Conservation (phyloP, 2,113 vertebrate genomes). For the Thunnus thynnus region DNA sequence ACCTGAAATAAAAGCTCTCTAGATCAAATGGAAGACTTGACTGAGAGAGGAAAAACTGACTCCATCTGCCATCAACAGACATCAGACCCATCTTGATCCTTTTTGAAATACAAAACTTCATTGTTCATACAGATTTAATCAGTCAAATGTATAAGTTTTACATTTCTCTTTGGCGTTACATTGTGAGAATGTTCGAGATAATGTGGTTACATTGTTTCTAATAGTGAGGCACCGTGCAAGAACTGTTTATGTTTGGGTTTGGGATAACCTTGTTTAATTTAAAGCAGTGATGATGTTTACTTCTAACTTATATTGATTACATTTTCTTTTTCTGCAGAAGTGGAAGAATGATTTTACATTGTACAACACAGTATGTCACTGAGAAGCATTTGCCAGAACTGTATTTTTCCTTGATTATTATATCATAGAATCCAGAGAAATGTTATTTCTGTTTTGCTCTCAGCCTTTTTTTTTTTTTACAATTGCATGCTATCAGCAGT, state of each 20-base stretch:
- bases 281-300: background rate
- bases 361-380: background rate
- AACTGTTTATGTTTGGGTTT: too few relatives aligned
- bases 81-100: constrained; percentile 20
- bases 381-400: constrained; percentile 7
- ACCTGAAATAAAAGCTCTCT: constrained; percentile 49
- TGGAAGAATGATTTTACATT: background rate
- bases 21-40: constrained; percentile 50
- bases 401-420: constrained; percentile 47
- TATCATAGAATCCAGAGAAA: constrained; percentile 34
- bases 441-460: constrained; percentile 39
- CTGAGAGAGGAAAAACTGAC: constrained; percentile 5
- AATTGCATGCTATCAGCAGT: constrained; percentile 20
- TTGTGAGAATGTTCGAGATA: too few relatives aligned
- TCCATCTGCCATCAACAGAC: constrained; percentile 18
- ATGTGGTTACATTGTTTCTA: too few relatives aligned
- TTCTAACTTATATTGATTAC: background rate
- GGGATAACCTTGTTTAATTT: background rate
- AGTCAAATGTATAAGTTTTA: background rate
- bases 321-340: background rate
- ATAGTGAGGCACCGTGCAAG: too few relatives aligned
- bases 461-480: constrained; percentile 30
- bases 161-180: background rate
- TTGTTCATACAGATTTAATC: background rate
- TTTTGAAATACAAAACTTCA: constrained; percentile 7